These are phyloP conservation scores for Dasysyrphus albostriatus DNA, from an alignment of 2,888 invertebrate species.

Conservation along the genomic window DNA sequence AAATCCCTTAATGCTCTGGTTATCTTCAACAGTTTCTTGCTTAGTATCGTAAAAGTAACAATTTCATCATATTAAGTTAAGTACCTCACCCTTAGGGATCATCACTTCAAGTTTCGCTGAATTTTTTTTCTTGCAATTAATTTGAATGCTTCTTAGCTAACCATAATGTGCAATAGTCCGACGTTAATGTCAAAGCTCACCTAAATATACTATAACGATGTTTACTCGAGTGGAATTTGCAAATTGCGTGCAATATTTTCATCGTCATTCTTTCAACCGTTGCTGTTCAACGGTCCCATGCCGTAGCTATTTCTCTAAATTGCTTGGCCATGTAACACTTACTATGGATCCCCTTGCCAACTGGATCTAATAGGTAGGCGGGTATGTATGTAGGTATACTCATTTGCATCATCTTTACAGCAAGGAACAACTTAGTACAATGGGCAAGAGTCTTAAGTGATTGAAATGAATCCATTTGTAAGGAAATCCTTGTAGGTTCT, in stretches of 20 bases:
- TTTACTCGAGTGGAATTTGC: constrained; percentile 68
- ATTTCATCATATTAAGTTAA: constrained; percentile 61
- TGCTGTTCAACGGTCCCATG: constrained; percentile 53
- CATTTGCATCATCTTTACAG: constrained; percentile 21
- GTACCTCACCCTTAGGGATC: constrained; percentile 62
- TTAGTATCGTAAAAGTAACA: background rate
- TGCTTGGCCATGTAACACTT: constrained; percentile 66
- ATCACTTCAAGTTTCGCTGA: constrained; percentile 54
- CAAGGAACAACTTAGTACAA: constrained; percentile 59
- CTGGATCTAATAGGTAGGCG: background rate
- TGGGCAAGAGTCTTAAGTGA: constrained; percentile 72
- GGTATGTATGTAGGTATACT: background rate
- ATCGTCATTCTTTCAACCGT: constrained; percentile 41
- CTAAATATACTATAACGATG: constrained; percentile 49
- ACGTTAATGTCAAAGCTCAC: constrained; percentile 34
- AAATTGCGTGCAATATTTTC: constrained; percentile 70
- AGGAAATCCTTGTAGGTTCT: constrained; percentile 58
- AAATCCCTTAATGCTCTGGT: too few relatives aligned
- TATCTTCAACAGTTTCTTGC: too few relatives aligned
- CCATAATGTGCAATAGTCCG: constrained; percentile 31
- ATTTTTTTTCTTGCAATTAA: constrained; percentile 19
- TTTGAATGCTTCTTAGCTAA: background rate
- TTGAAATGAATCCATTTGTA: constrained; percentile 74
- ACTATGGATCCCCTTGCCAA: constrained; percentile 11
- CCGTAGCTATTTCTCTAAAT: constrained; percentile 70